Evolutionary conservation across 2,113 vertebrate genomes (phyloP), one percentile per base, ranked within the genome.

Genomic region (Orthonyx spaldingii): DNA sequence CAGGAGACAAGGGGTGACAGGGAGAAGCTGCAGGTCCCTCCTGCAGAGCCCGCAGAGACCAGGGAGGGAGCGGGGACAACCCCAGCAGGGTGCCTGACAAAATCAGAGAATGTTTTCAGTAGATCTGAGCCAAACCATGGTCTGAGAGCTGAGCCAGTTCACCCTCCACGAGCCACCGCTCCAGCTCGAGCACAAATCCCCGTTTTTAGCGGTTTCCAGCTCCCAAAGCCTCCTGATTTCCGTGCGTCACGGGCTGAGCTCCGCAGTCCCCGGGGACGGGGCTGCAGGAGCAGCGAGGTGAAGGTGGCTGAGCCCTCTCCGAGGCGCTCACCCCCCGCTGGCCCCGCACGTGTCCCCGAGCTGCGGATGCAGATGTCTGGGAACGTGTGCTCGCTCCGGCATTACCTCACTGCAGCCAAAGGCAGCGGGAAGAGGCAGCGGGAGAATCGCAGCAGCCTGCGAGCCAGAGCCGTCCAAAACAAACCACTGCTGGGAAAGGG

Each of bases 401-500:
- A 16, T 79, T 37, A 55, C 93, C 11, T 81, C 96, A 82, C 4
- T 91, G 95, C 83, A 16, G 59, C 57, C n/a, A 20, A 3, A 22
- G 63, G 52, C 63, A 10, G 76, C 60, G 87, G 81, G 41, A 4
- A 30, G 16, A 53, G 61, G 85, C 88, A 18, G 22, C 88, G 6
- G 82, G 10, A 96, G 71, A 57, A 41, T 77, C 61, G 96, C 96
- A 94, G 93, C 88, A 94, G 4, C 14, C 70, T 13, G 16, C 15
- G 37, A 75, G 24, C 61, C 22, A 4, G 35, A 46, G 60, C 71
- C 5, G 16, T 30, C 85, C 78, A 16, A 27, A 84, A 60, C 3
- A 71, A 75, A 82, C 55, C 69, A 18, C 20, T 37, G 60, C 32
- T 19, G 80, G 32, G n/a, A 53, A 85, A 49, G 30, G 19, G 24